These are phyloP conservation scores for Petrolisthes manimaculis DNA, from an alignment of 2,888 invertebrate species.

Conservation along the genomic window DNA sequence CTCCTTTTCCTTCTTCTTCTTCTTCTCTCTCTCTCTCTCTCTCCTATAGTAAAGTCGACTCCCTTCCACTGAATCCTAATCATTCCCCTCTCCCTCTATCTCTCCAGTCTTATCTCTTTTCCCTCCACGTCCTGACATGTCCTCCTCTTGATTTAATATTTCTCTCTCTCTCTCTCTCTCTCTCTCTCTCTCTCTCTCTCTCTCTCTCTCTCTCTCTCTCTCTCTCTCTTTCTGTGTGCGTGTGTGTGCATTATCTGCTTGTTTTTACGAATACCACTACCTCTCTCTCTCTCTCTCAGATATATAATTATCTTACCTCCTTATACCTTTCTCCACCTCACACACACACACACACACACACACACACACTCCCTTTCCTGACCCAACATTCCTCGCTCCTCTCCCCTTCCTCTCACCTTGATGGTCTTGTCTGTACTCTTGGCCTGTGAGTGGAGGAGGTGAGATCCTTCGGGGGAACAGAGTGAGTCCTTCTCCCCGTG, in stretches of 20 bases:
- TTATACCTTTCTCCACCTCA: slow-evolving; percentile 46
- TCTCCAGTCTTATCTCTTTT: background rate
- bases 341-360: slow-evolving; percentile 31
- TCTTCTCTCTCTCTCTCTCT: slow-evolving; percentile 14
- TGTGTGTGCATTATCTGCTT: background rate
- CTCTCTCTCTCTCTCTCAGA: slow-evolving; percentile 25
- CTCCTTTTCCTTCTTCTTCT: background rate
- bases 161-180: background rate
- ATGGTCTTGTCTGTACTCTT: slow-evolving; percentile 53
- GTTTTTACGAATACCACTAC: background rate
- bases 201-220: background rate
- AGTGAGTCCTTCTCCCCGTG: slow-evolving; percentile 70
- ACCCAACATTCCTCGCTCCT: background rate
- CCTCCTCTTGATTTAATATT: background rate
- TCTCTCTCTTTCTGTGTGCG: background rate
- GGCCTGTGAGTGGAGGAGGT: slow-evolving; percentile 67
- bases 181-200: background rate
- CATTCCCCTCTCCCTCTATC: background rate
- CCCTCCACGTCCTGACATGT: background rate
- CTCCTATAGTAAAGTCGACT: background rate
- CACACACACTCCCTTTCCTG: background rate
- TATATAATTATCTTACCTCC: slow-evolving; percentile 46
- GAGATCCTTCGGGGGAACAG: slow-evolving; percentile 69
- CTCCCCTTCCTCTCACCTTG: background rate
- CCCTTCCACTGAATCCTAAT: background rate